Evolutionary conservation across 92 coral and sea anemone species (phyloP).

Genomic region (Paragorgia papillata): DNA sequence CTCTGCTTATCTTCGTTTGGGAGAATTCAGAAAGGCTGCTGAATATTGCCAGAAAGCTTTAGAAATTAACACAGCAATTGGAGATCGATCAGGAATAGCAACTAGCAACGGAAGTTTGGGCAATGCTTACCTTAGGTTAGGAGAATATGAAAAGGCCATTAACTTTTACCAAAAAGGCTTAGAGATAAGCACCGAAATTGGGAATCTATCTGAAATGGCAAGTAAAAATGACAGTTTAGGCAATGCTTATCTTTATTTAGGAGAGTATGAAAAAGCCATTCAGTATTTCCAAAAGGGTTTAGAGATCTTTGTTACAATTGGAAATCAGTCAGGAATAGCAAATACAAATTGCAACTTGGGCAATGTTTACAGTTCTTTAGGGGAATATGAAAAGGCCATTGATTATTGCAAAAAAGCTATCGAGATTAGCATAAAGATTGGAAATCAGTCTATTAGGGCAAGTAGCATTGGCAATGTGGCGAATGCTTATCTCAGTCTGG

Average conservation of each 20-base stretch:
- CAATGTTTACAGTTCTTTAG: slow-evolving; percentile 1
- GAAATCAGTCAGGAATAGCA: slow-evolving; percentile 32
- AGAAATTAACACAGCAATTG: slow-evolving; percentile 29
- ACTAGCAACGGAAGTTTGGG: slow-evolving; percentile 38
- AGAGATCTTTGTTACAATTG: slow-evolving; percentile 25
- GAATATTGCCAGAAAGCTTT: slow-evolving; percentile 16
- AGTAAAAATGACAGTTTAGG: slow-evolving; percentile 38
- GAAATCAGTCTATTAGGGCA: slow-evolving; percentile 41
- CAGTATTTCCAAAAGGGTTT: slow-evolving; percentile 28
- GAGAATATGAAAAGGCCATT: slow-evolving; percentile 24
- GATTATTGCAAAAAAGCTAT: slow-evolving; percentile 28
- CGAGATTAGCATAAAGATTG: slow-evolving; percentile 29
- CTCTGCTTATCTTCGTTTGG: slow-evolving; percentile 13
- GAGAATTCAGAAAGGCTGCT: slow-evolving; percentile 34
- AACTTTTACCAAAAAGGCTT: slow-evolving; percentile 32
- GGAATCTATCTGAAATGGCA: slow-evolving; percentile 24
- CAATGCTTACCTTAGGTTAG: slow-evolving; percentile 20
- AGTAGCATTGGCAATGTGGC: slow-evolving; percentile 35
- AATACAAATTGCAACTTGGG: slow-evolving; percentile 32
- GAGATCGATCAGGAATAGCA: slow-evolving; percentile 26
- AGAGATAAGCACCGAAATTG: slow-evolving; percentile 18
- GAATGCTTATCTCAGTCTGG: slow-evolving; percentile 19
- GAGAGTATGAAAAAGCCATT: slow-evolving; percentile 40
- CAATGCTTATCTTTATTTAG: slow-evolving; percentile 19
- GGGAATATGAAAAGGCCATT: slow-evolving; percentile 28